phyloP scores from a whole-genome alignment of 2,113 vertebrate species.

The Phrynosoma blainvillii region DNA sequence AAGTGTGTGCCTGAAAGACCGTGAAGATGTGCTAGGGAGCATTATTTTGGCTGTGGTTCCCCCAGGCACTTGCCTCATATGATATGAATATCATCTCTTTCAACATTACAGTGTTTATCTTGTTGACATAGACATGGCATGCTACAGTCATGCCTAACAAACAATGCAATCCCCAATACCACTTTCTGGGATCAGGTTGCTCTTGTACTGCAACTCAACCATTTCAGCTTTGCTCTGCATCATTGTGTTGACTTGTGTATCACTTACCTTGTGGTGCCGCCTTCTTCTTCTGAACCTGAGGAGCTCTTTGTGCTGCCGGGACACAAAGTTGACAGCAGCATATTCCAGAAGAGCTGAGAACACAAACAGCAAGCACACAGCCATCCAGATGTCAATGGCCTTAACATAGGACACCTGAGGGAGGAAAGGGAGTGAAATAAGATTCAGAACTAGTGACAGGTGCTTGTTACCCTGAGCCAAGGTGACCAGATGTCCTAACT shows the following conservation, averaged over 20 bases:
- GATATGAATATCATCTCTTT: neutral
- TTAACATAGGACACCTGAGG: conserved; percentile 97
- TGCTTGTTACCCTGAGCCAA: too few relatives aligned
- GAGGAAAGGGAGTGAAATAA: neutral
- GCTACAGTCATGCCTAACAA: neutral
- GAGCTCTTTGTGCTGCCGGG: conserved; percentile 98
- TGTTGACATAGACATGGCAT: neutral
- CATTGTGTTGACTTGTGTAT: conserved; percentile 49
- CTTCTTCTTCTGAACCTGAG: conserved; percentile 96
- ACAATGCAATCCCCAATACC: neutral
- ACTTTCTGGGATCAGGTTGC: neutral
- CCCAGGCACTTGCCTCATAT: neutral
- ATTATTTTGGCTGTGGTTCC: neutral
- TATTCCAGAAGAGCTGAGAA: conserved; percentile 98
- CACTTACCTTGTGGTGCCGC: conserved; percentile 93
- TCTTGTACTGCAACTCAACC: neutral
- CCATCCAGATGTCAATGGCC: conserved; percentile 99
- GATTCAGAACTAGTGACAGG: neutral
- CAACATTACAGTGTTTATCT: neutral
- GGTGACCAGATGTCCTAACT: too few relatives aligned
- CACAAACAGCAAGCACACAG: conserved; percentile 96
- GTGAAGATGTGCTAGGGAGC: neutral
- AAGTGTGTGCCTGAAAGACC: neutral
- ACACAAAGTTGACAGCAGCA: conserved; percentile 97
- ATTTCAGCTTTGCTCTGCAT: conserved; percentile 37